Conservation (phyloP, 2,113 vertebrate genomes). For the Gadus chalcogrammus region DNA sequence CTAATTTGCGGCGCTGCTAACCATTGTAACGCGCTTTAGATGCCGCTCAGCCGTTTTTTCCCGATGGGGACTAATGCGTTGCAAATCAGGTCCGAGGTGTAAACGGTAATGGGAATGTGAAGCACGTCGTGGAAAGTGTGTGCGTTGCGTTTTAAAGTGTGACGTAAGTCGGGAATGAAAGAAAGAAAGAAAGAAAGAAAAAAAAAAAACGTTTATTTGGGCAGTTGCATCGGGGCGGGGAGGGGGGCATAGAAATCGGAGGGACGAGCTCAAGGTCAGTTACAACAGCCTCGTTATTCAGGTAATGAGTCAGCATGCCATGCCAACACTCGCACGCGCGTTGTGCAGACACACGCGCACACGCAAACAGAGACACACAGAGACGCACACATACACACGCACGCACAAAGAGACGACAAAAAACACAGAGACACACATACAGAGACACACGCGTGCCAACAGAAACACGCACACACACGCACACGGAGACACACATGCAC, state of each 20-base stretch:
- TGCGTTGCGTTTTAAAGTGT: no score
- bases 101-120: background rate
- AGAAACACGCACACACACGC: conserved; percentile 13
- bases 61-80: background rate
- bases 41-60: background rate
- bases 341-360: background rate
- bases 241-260: no score
- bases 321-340: background rate
- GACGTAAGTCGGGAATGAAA: no score
- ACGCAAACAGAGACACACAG: background rate
- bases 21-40: conserved; percentile 4
- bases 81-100: background rate
- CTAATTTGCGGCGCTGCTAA: background rate
- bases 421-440: background rate
- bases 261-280: conserved; percentile 55
- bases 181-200: no score
- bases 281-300: conserved; percentile 51
- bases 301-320: conserved; percentile 62
- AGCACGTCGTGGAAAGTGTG: no score
- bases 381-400: background rate
- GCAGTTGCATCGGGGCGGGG: no score
- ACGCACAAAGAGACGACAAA: background rate
- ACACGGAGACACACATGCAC: conserved; percentile 18
- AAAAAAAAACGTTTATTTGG: no score
- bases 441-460: no score